A percentile compares a stretch with the other conserved stretches of the same genome.
phyloP scores from a whole-genome alignment of 30 jellyfish, hydroid and myxozoan species.

The Hydractinia echinata region DNA sequence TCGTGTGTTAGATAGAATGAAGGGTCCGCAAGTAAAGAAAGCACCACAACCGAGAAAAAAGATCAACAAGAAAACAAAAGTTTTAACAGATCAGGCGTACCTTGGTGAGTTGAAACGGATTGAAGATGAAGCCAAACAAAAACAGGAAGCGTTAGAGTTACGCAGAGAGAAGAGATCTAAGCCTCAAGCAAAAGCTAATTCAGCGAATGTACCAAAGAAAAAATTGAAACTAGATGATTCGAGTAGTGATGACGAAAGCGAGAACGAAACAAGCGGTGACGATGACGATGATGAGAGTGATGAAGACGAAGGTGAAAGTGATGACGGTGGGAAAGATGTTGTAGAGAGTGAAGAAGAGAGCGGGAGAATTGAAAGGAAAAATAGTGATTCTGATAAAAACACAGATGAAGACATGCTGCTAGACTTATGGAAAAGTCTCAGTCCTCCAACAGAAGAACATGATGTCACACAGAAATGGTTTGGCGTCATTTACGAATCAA shows the following conservation, averaged over 20 bases:
- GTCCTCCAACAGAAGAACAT: slow-evolving; percentile 6
- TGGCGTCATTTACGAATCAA: too few species aligned
- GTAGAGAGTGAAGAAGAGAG: too few species aligned
- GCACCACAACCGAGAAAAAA: background rate
- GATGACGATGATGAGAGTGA: background rate
- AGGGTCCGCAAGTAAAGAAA: background rate
- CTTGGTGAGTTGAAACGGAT: slow-evolving; percentile 1
- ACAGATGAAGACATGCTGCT: background rate
- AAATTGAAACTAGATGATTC: background rate
- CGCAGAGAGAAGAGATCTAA: background rate
- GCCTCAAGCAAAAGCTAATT: background rate
- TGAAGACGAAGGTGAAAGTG: slow-evolving; percentile 1
- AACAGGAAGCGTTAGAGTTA: background rate
- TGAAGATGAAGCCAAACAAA: background rate
- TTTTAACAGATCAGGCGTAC: background rate
- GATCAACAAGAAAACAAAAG: background rate
- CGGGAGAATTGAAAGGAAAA: too few species aligned
- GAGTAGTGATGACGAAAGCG: background rate
- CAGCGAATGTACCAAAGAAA: background rate
- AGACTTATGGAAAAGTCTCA: background rate
- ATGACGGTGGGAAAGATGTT: background rate
- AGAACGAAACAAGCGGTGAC: background rate
- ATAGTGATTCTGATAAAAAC: too few species aligned
- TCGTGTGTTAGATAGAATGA: background rate
- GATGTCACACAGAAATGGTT: too few species aligned